These are phyloP conservation scores for Cheilosia scutellata DNA, from an alignment of 2,888 invertebrate species.

Conservation along the genomic window DNA sequence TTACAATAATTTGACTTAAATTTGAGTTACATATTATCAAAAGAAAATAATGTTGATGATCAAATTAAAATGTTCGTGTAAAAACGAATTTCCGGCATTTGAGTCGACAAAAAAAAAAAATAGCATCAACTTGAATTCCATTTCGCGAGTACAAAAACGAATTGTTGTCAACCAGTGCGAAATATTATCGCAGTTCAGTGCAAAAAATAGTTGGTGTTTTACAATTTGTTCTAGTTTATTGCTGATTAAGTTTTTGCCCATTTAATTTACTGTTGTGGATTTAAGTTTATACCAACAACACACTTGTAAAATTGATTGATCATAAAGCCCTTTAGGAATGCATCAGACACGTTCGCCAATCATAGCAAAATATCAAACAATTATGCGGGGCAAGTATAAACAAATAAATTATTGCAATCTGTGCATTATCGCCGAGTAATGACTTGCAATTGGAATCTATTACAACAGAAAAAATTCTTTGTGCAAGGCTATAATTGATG, in stretches of 20 bases:
- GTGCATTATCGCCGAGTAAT: conserved; percentile 8
- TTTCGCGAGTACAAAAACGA: too few relatives aligned
- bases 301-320: too few relatives aligned
- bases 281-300: too few relatives aligned
- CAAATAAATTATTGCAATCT: neutral
- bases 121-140: too few relatives aligned
- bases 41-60: neutral
- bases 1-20: conserved; percentile 7
- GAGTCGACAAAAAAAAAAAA: neutral
- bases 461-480: neutral
- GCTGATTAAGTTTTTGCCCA: neutral
- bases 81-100: conserved; percentile 2
- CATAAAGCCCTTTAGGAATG: neutral
- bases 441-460: neutral
- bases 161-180: too few relatives aligned
- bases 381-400: conserved; percentile 15
- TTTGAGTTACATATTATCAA: neutral
- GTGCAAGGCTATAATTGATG: too few relatives aligned
- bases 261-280: too few relatives aligned
- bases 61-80: neutral
- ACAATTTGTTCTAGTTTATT: neutral
- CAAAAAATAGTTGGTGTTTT: too few relatives aligned
- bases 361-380: conserved; percentile 1
- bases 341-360: too few relatives aligned
- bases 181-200: too few relatives aligned